A percentile compares a stretch with the other conserved stretches of the same genome.
Evolutionary conservation across 2,888 invertebrate species (phyloP).

Genomic region (Pristionchus mayeri): DNA sequence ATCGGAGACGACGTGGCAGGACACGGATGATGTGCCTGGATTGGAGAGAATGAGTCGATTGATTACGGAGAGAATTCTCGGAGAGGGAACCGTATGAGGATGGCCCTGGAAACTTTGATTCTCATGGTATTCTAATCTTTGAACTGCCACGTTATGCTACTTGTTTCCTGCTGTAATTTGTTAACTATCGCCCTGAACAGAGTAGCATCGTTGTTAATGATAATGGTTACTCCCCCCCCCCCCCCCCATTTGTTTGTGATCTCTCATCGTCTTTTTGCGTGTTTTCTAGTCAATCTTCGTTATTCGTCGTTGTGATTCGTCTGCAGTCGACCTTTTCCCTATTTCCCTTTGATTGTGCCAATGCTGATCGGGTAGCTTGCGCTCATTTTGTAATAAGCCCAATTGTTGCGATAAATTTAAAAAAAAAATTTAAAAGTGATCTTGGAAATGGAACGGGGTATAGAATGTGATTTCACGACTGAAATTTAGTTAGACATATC

Average conservation of each 20-base stretch:
- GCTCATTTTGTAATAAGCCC: background rate
- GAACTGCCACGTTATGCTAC: background rate
- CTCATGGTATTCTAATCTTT: slow-evolving; percentile 5
- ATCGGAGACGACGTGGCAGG: slow-evolving; percentile 56
- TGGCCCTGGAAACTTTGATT: background rate
- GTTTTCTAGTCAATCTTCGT: slow-evolving; percentile 28
- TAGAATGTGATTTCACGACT: background rate
- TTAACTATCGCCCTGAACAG: slow-evolving; percentile 4
- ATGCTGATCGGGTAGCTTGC: slow-evolving; percentile 33
- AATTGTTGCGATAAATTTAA: too few relatives aligned
- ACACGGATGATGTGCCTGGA: slow-evolving; percentile 48
- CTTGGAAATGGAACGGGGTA: background rate
- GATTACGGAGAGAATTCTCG: background rate
- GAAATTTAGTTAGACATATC: background rate
- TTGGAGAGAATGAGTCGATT: slow-evolving; percentile 23
- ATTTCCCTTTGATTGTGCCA: slow-evolving; percentile 1
- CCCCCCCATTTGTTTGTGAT: background rate
- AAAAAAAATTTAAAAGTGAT: too few relatives aligned
- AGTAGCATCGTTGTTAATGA: slow-evolving; percentile 33
- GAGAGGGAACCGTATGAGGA: slow-evolving; percentile 29
- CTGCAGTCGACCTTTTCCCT: background rate
- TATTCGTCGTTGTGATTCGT: slow-evolving; percentile 16
- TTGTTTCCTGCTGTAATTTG: background rate
- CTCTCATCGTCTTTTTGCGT: background rate
- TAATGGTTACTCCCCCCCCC: background rate